These are phyloP conservation scores for Lophochroa leadbeateri DNA, from an alignment of 2,113 vertebrate genomes.

Conservation along the genomic window DNA sequence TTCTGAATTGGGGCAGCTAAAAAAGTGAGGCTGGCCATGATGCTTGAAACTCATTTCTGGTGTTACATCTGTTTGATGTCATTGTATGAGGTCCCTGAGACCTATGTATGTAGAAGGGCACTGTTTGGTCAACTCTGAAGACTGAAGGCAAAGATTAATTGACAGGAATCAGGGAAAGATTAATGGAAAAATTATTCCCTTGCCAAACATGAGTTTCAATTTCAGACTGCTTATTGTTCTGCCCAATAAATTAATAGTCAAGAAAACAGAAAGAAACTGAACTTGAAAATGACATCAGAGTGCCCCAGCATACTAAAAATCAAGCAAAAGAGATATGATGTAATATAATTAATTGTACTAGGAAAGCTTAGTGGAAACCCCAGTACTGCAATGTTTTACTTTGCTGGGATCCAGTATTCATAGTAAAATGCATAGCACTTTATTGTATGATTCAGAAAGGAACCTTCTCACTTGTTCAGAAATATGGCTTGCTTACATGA, in stretches of 20 bases:
- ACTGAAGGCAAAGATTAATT: not conserved
- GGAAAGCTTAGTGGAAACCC: not conserved
- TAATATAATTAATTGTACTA: not conserved
- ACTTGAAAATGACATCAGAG: not conserved
- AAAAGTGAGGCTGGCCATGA: not conserved
- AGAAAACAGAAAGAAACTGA: not conserved
- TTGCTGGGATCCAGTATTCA: not conserved
- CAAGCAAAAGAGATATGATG: too few relatives aligned
- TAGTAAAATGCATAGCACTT: not conserved
- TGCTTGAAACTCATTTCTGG: not conserved
- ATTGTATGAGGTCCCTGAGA: not conserved
- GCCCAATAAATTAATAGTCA: not conserved
- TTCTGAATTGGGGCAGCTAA: not conserved
- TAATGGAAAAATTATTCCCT: not conserved
- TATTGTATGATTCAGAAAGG: not conserved
- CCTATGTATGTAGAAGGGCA: not conserved
- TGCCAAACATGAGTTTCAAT: not conserved
- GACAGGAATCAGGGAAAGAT: not conserved
- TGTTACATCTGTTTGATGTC: not conserved
- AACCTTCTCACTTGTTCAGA: not conserved
- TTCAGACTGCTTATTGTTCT: not conserved
- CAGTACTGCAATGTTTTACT: not conserved
- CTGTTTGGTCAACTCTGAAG: not conserved
- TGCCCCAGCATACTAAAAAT: not conserved
- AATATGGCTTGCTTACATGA: not conserved